These are phyloP conservation scores for Penaeus vannamei DNA, from an alignment of 1,140 invertebrate species.

Conservation along the genomic window DNA sequence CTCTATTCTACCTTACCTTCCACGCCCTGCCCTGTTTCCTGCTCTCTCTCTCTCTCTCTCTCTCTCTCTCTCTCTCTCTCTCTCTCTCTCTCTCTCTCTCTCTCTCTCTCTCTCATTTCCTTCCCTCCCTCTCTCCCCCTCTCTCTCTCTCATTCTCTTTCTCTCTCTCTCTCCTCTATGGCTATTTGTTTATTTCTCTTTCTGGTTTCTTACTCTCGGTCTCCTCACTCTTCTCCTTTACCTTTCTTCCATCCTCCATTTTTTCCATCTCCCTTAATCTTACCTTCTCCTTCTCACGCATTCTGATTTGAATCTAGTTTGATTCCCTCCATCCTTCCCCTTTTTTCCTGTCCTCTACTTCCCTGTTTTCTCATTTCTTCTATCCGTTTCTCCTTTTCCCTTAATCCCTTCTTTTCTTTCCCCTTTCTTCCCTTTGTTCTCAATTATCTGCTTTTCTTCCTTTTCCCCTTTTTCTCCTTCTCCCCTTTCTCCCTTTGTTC, in stretches of 20 bases:
- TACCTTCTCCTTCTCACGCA: neutral
- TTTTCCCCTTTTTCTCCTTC: neutral
- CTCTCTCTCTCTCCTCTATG: too few relatives aligned
- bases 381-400: neutral
- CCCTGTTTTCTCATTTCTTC: too few relatives aligned
- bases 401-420: neutral
- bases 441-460: neutral
- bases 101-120: neutral
- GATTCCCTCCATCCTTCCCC: neutral
- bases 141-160: neutral
- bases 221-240: neutral
- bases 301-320: neutral
- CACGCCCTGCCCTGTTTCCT: neutral
- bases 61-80: slow-evolving; percentile 1
- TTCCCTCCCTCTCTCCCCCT: too few relatives aligned
- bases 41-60: slow-evolving; percentile 8
- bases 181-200: neutral
- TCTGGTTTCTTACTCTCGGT: neutral
- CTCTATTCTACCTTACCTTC: neutral
- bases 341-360: neutral
- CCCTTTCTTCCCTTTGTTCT: neutral
- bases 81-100: neutral
- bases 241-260: neutral
- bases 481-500: neutral
- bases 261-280: neutral